Evolutionary conservation across 2,113 vertebrate species (phyloP).

Genomic region (Prietella phreatophila): DNA sequence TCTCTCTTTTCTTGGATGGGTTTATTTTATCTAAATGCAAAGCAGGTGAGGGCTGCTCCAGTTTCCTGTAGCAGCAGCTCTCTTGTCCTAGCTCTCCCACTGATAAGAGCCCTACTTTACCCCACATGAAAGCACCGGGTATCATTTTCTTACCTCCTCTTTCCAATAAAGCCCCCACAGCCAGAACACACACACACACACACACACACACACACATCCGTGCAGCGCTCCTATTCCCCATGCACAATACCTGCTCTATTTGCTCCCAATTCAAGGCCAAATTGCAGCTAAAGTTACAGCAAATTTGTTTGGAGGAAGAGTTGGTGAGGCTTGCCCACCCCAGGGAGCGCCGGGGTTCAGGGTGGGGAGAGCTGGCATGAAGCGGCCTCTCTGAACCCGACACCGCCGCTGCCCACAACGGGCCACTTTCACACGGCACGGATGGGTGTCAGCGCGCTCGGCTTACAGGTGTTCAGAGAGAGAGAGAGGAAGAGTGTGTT

Average conservation of each 20-base stretch:
- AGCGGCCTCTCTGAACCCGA: constrained; percentile 82
- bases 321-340: constrained; percentile 87
- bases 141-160: constrained; percentile 84
- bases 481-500: constrained; percentile 70
- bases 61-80: constrained; percentile 77
- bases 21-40: constrained; percentile 81
- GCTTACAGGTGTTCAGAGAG: constrained; percentile 87
- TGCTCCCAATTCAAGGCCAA: constrained; percentile 85
- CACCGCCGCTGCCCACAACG: constrained; percentile 80
- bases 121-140: constrained; percentile 83
- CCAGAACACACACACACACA: constrained; percentile 59
- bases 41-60: constrained; percentile 80
- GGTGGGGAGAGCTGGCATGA: constrained; percentile 75
- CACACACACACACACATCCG: constrained; percentile 36
- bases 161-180: constrained; percentile 71
- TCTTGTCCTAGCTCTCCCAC: constrained; percentile 77
- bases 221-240: constrained; percentile 57
- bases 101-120: constrained; percentile 79
- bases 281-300: constrained; percentile 99
- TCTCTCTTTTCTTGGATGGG: constrained; percentile 63
- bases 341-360: constrained; percentile 78
- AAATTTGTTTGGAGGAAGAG: constrained; percentile 99
- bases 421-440: constrained; percentile 76
- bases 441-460: constrained; percentile 72
- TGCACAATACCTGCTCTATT: constrained; percentile 91